phyloP scores from a whole-genome alignment of 2,888 invertebrate species.

The Melanostoma mellinum region DNA sequence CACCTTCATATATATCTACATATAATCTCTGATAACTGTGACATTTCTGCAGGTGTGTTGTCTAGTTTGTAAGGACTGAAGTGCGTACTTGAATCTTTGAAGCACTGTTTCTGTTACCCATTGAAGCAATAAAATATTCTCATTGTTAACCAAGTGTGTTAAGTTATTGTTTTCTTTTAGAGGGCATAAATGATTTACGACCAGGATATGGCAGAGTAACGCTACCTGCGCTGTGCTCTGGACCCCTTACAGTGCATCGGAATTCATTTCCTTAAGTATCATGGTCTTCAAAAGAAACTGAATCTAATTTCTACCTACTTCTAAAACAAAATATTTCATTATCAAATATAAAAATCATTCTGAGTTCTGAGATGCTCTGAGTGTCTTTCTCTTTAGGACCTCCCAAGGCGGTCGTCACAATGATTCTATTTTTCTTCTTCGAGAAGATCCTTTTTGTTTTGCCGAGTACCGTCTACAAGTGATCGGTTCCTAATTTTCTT shows the following conservation, averaged over 20 bases:
- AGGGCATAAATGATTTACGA: conserved; percentile 45
- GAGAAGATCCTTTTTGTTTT: conserved; percentile 49
- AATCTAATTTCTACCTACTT: conserved; percentile 21
- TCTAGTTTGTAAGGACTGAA: neutral
- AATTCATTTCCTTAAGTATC: conserved; percentile 54
- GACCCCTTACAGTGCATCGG: conserved; percentile 44
- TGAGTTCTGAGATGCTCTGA: conserved; percentile 31
- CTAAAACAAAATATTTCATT: conserved; percentile 52
- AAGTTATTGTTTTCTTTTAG: conserved; percentile 34
- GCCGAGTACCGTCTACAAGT: conserved; percentile 54
- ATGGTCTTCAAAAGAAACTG: conserved; percentile 16
- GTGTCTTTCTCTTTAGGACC: conserved; percentile 34
- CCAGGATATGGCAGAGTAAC: neutral
- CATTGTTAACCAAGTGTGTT: conserved; percentile 49
- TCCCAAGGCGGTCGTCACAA: conserved; percentile 51
- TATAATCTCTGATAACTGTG: conserved; percentile 29
- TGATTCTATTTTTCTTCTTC: conserved; percentile 41
- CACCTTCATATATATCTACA: neutral
- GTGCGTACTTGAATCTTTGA: conserved; percentile 58
- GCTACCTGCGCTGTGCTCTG: conserved; percentile 24
- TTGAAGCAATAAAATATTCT: conserved; percentile 58
- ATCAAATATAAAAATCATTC: conserved; percentile 29
- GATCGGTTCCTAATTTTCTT: conserved; percentile 16
- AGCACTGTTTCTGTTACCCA: conserved; percentile 35
- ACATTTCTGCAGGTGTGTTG: conserved; percentile 49